phyloP scores from a whole-genome alignment of 2,888 invertebrate species.

The Chouioia cunea region DNA sequence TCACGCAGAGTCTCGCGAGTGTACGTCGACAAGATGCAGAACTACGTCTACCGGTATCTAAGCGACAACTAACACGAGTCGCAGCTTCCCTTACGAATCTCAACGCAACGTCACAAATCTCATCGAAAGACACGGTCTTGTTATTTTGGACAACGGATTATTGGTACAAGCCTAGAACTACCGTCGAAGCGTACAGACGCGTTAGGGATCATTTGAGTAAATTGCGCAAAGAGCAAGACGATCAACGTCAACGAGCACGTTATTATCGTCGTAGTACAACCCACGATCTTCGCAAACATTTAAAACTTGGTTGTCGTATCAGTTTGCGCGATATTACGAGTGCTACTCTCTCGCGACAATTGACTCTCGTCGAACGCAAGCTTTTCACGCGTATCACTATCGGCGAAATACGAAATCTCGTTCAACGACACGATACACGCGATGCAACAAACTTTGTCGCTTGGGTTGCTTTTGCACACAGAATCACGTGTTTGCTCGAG shows the following conservation, averaged over 20 bases:
- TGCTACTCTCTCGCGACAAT: slow-evolving; percentile 69
- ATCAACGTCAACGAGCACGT: neutral
- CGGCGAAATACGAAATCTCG: slow-evolving; percentile 67
- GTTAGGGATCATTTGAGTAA: slow-evolving; percentile 63
- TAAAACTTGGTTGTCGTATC: slow-evolving; percentile 66
- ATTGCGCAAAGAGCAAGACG: neutral
- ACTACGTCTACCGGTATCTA: slow-evolving; percentile 67
- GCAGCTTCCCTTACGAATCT: slow-evolving; percentile 68
- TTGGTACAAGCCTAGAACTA: slow-evolving; percentile 71
- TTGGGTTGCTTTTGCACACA: slow-evolving; percentile 71
- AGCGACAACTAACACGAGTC: slow-evolving; percentile 66
- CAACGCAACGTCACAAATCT: slow-evolving; percentile 4
- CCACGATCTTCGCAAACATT: slow-evolving; percentile 62
- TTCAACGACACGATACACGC: slow-evolving; percentile 68
- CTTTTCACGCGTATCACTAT: slow-evolving; percentile 70
- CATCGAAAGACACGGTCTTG: slow-evolving; percentile 62
- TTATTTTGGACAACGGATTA: slow-evolving; percentile 73
- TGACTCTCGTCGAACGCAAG: slow-evolving; percentile 72
- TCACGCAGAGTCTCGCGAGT: slow-evolving; percentile 68
- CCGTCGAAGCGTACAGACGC: slow-evolving; percentile 67
- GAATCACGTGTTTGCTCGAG: slow-evolving; percentile 70
- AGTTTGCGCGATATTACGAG: slow-evolving; percentile 73
- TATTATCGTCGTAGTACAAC: slow-evolving; percentile 31
- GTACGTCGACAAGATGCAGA: slow-evolving; percentile 65
- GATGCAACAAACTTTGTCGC: slow-evolving; percentile 71